Conservation (phyloP, 2,888 invertebrate genomes). For the Neria commutata region DNA sequence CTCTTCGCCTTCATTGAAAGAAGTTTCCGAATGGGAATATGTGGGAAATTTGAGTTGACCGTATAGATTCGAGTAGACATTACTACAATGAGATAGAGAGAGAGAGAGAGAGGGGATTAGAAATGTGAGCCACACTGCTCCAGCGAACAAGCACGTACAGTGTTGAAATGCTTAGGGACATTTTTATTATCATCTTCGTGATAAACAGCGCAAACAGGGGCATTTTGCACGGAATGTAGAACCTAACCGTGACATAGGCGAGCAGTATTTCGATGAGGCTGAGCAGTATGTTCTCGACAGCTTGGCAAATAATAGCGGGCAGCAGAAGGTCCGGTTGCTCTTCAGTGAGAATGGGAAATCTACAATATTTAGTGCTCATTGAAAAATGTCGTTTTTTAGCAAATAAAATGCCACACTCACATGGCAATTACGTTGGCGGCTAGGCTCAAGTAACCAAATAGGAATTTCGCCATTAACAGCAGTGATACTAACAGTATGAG, state of each 20-base stretch:
- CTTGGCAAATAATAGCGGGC: conserved; percentile 50
- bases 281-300: conserved; percentile 45
- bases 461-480: conserved; percentile 47
- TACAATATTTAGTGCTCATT: neutral
- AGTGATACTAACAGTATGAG: conserved; percentile 44
- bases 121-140: no score
- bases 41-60: conserved; percentile 31
- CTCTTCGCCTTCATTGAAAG: neutral
- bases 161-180: conserved; percentile 35
- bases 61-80: conserved; percentile 47
- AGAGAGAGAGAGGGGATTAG: no score
- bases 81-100: conserved; percentile 42
- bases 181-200: conserved; percentile 41
- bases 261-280: conserved; percentile 45
- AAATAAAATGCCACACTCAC: conserved; percentile 40
- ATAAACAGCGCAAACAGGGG: conserved; percentile 45
- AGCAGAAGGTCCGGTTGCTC: conserved; percentile 49
- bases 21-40: no score
- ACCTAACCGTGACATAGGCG: conserved; percentile 43
- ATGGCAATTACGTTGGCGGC: conserved; percentile 54
- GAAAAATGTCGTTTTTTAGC: neutral
- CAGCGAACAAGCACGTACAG: conserved; percentile 40
- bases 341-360: conserved; percentile 48
- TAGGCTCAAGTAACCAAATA: conserved; percentile 46
- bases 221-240: conserved; percentile 38